A percentile compares a stretch with the other conserved stretches of the same genome.
Evolutionary conservation across 2,797 vertebrate genomes (phyloP).

Genomic region (Diplodus sargus): DNA sequence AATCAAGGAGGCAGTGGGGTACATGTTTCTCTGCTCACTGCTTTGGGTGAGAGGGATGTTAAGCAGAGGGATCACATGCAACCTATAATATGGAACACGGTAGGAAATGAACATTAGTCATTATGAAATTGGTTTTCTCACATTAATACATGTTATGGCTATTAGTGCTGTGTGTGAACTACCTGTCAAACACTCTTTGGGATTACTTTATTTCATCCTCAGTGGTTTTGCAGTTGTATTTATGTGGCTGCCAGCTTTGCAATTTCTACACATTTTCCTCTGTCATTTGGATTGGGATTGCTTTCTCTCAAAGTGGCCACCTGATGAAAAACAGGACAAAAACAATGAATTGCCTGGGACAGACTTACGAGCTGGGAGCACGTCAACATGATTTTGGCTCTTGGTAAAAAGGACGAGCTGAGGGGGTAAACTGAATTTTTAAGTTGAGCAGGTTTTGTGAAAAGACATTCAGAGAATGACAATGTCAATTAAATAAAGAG

Average conservation of each 20-base stretch:
- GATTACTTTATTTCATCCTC: neutral
- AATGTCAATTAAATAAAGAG: too few relatives aligned
- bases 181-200: neutral
- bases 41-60: neutral
- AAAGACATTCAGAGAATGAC: neutral
- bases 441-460: neutral
- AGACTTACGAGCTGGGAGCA: conserved; percentile 5
- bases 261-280: neutral
- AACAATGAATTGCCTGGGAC: neutral
- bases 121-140: neutral
- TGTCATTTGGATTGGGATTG: neutral
- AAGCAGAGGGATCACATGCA: neutral
- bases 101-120: neutral
- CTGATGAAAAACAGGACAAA: neutral
- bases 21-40: neutral
- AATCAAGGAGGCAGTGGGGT: neutral
- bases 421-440: neutral
- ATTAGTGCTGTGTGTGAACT: neutral
- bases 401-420: neutral
- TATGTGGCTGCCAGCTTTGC: too few relatives aligned
- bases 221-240: neutral
- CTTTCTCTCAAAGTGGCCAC: neutral
- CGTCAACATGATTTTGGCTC: neutral
- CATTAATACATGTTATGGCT: neutral
- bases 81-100: neutral